phyloP scores from a whole-genome alignment of 2,113 vertebrate genomes.

The Oncorhynchus clarkii region DNA sequence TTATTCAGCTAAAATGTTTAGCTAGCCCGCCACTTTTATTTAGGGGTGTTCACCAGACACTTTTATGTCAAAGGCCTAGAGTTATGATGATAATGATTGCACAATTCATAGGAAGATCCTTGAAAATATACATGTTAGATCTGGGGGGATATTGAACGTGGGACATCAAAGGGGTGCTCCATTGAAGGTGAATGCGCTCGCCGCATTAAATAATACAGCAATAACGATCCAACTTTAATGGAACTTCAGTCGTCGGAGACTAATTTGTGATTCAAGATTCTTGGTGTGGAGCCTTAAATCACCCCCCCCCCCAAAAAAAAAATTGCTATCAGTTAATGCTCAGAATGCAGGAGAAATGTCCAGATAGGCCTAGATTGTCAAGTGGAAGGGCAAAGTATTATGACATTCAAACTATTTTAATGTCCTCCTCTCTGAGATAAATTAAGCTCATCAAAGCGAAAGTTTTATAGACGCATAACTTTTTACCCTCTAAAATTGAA shows the following conservation, averaged over 20 bases:
- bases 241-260: constrained; percentile 40
- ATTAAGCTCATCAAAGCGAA: constrained; percentile 38
- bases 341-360: constrained; percentile 26
- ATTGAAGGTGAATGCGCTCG: constrained; percentile 44
- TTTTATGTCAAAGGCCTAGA: constrained; percentile 1
- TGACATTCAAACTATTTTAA: constrained; percentile 43
- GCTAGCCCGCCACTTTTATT: background rate
- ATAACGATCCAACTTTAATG: constrained; percentile 45
- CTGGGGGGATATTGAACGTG: constrained; percentile 30
- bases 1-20: too few species aligned
- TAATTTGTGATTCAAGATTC: constrained; percentile 52
- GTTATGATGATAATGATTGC: background rate
- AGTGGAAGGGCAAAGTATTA: constrained; percentile 34
- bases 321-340: constrained; percentile 30
- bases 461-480: constrained; percentile 27
- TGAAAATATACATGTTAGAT: constrained; percentile 39
- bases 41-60: background rate
- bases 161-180: constrained; percentile 49
- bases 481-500: constrained; percentile 34
- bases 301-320: constrained; percentile 15
- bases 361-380: constrained; percentile 4
- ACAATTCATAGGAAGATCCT: constrained; percentile 36
- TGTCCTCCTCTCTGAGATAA: constrained; percentile 36
- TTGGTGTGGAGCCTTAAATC: constrained; percentile 18
- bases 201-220: constrained; percentile 48